Evolutionary conservation across 2,113 vertebrate species (phyloP), one percentile per base, ranked within the genome.

Genomic region (Eptesicus fuscus): DNA sequence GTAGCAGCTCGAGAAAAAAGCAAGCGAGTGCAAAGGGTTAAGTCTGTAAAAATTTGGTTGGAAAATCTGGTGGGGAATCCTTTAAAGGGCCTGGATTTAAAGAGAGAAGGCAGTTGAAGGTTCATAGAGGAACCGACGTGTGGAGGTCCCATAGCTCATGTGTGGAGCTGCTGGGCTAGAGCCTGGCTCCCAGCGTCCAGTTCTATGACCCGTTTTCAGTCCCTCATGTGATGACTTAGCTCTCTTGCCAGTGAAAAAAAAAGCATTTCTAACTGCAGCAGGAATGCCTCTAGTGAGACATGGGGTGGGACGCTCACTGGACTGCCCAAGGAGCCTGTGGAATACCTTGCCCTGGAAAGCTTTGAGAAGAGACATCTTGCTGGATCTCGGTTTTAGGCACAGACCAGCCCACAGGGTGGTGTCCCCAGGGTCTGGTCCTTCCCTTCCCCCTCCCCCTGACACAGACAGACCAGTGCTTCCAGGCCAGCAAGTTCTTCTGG

Each of bases 401-500:
- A 25, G 51, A 69, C 35, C 49, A 51, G 47, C 69, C 69, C 20
- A 12, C 37, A 51, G 67, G 40, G 47, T 8, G 7, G 4, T 13
- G 35, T 67, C 65, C 11, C 12, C 11, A 14, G n/a, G 22, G 17
- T 47, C 93, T 1, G 9, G 10, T 4, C 30, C 35, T n/a, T 20
- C 5, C 44, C 1, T 10, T 12, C 5, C 44, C 2, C 3, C 37
- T 30, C 17, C 44, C 59, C 49, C 17, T 32, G 49, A 65, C 71
- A 78, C 17, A 61, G 88, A 40, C 63, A 22, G 35, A 67, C 25
- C 69, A 49, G 56, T 10, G 56, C 77, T 56, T 37, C 35, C 28
- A 59, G 74, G 82, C 59, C 88, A 83, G 73, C 42, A 8, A 16
- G 28, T 65, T 89, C 88, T 88, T 59, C 61, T 96, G 95, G 76